Percentiles rank a stretch among this genome's conserved stretches.
Conservation (phyloP, 2,113 vertebrate genomes). For the Danio rerio region DNA sequence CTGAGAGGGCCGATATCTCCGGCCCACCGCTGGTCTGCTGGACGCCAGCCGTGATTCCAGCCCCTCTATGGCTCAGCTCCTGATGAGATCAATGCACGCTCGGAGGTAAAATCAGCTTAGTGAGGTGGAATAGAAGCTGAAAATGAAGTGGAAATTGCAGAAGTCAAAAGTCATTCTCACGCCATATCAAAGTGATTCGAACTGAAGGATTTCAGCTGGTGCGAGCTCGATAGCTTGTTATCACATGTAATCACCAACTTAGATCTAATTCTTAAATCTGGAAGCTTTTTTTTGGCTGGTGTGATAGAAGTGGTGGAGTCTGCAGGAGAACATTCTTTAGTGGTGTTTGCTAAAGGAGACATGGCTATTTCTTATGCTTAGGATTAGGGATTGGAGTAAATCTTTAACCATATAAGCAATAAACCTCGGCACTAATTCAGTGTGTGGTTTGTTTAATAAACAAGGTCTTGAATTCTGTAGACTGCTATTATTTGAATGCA, state of each 20-base stretch:
- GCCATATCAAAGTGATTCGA: slow-evolving; percentile 3
- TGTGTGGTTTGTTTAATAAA: background rate
- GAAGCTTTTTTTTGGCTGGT: slow-evolving; percentile 13
- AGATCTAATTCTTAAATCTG: slow-evolving; percentile 13
- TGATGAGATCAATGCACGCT: slow-evolving; percentile 37
- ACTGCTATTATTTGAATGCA: background rate
- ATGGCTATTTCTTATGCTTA: background rate
- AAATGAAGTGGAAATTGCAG: slow-evolving; percentile 33
- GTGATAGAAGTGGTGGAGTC: background rate
- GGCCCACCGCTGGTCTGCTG: slow-evolving; percentile 5
- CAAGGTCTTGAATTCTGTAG: background rate
- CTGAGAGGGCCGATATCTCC: slow-evolving; percentile 16
- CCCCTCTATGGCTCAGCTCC: background rate
- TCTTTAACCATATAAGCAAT: background rate
- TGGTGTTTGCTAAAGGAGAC: slow-evolving; percentile 7
- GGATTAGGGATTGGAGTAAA: background rate
- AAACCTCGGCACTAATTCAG: background rate
- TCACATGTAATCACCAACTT: slow-evolving; percentile 27
- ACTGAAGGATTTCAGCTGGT: slow-evolving; percentile 26
- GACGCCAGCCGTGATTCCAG: background rate
- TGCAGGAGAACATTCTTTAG: background rate
- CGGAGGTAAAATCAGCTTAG: slow-evolving; percentile 19
- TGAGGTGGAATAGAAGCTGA: background rate
- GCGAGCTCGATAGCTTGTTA: slow-evolving; percentile 18
- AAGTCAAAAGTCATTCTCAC: slow-evolving; percentile 35